phyloP scores from a whole-genome alignment of 2,113 vertebrate species.

The Scomber japonicus region DNA sequence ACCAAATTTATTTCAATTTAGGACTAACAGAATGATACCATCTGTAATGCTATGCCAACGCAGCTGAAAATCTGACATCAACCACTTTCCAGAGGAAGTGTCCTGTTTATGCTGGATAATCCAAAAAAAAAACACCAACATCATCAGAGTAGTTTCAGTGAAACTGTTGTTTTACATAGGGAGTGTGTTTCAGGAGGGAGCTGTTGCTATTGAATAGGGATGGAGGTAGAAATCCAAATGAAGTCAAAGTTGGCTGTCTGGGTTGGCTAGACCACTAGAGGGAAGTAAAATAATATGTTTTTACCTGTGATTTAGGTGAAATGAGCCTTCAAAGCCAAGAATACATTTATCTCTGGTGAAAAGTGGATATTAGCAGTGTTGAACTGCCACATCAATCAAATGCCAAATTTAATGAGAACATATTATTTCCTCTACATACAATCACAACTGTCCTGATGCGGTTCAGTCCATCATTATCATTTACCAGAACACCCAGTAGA shows the following conservation, averaged over 20 bases:
- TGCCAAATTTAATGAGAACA: not conserved
- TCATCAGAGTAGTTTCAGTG: not conserved
- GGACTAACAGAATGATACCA: no score
- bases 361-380: not conserved
- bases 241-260: not conserved
- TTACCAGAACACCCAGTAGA: not conserved
- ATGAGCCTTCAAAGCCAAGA: not conserved
- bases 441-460: not conserved
- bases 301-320: not conserved
- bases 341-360: not conserved
- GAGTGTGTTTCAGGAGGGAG: not conserved
- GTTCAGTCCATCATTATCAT: conserved; percentile 5
- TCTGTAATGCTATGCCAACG: no score
- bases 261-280: not conserved
- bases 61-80: no score
- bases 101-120: not conserved
- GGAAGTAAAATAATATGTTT: not conserved
- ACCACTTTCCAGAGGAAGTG: no score
- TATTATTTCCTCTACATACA: not conserved
- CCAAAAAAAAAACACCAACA: not conserved
- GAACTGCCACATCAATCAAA: conserved; percentile 3
- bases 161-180: not conserved
- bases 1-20: not conserved
- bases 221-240: not conserved
- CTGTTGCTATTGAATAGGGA: not conserved